Evolutionary conservation across 1,140 invertebrate species (phyloP), one percentile per base, ranked within the genome.

Genomic region (Holotrichia oblita): DNA sequence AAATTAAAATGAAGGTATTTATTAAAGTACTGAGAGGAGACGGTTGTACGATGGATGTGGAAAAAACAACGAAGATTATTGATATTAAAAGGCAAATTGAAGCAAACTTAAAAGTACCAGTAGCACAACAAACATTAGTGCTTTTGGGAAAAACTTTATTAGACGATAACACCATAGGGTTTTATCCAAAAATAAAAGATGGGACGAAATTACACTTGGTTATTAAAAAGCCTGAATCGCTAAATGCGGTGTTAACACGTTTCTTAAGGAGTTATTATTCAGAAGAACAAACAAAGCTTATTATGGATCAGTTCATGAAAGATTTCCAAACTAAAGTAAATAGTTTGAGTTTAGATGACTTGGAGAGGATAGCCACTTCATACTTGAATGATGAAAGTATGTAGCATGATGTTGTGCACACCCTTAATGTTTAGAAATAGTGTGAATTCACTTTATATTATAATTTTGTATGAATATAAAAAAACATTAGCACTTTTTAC

Each of bases 81-180:
- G 87, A 89, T 59, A 79, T 90, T n/a, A 90, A 90, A 80, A 83
- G 87, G 79, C 83, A 87, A 84, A 88, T 89, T 17, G 87, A 89
- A 79, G 83, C 80, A 73, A 83, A 85, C 61, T 80, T 90, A 7
- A 86, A 88, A 64, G 88, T 90, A 77, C 87, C 89, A 20, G 81
- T 85, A 17, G 79, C 84, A 3, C 87, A 89, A 80, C 89, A 89
- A 69, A 89, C 89, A 24, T 80, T 90, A 10, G 79, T 90, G 7
- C 81, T 88, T 0, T 79, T 87, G 27, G 89, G 89, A 0, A 86
- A 88, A 59, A 86, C 88, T 0, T 81, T 90, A 14, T 84, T 85
- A 76, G 89, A 89, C 83, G 89, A 89, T 6, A 87, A 88, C 73
- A 85, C 82, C 24, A 83, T 90, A 55, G 83, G 81, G 7, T 87